A percentile compares a stretch with the other conserved stretches of the same genome.
phyloP scores from a whole-genome alignment of 2,888 invertebrate species.

The Andrena trimmerana region DNA sequence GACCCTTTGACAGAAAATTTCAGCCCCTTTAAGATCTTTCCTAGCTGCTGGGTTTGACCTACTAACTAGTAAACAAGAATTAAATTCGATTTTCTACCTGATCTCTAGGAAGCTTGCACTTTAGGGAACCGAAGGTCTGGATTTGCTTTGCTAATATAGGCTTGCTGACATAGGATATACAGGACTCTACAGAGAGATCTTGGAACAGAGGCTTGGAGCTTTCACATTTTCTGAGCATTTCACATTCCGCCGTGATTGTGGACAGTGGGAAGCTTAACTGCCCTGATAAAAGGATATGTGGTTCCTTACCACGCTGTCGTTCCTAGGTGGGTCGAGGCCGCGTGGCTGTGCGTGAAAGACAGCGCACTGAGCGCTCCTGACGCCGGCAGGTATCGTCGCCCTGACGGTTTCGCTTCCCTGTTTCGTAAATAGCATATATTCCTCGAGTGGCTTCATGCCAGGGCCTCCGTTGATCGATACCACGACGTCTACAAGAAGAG shows the following conservation, averaged over 20 bases:
- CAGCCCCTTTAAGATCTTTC: neutral
- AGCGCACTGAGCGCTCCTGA: constrained; percentile 94
- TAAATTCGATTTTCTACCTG: neutral
- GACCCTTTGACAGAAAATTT: constrained; percentile 86
- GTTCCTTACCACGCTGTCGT: constrained; percentile 85
- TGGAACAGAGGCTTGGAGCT: too few relatives aligned
- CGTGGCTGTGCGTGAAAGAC: constrained; percentile 87
- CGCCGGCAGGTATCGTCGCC: constrained; percentile 94
- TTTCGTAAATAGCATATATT: constrained; percentile 96
- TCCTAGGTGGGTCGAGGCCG: constrained; percentile 82
- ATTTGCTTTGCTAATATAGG: too few relatives aligned
- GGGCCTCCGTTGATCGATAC: constrained; percentile 91
- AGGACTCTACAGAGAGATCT: too few relatives aligned
- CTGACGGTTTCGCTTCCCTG: constrained; percentile 93
- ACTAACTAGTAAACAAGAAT: neutral
- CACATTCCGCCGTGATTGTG: too few relatives aligned
- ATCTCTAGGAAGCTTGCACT: too few relatives aligned
- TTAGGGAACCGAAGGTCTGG: too few relatives aligned
- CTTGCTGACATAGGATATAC: too few relatives aligned
- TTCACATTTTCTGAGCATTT: too few relatives aligned
- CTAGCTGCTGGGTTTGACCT: neutral
- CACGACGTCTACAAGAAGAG: constrained; percentile 89
- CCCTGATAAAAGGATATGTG: neutral
- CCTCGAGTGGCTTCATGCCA: constrained; percentile 94
- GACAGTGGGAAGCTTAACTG: neutral